Conservation (phyloP, 2,113 vertebrate species). For the Odocoileus hemionus region DNA sequence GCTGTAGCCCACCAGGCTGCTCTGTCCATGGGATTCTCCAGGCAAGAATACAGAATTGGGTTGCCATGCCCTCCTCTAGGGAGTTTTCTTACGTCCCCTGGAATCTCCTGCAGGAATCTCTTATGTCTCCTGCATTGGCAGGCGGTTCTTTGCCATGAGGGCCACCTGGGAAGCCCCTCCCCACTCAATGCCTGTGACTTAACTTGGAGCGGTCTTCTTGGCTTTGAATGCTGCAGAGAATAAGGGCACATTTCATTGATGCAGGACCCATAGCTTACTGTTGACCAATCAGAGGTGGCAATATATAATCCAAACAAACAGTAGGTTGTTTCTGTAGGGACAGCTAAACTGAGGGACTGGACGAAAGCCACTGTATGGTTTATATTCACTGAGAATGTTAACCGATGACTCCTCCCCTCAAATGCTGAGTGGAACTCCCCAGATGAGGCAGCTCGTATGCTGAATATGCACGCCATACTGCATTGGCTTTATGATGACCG, state of each 20-base stretch:
- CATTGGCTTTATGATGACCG: neutral
- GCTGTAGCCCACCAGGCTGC: neutral
- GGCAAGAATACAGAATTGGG: neutral
- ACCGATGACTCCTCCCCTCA: neutral
- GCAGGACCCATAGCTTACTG: neutral
- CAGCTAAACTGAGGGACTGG: neutral
- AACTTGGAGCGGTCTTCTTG: neutral
- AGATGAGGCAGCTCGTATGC: neutral
- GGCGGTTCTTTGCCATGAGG: neutral
- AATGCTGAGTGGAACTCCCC: neutral
- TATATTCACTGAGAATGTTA: neutral
- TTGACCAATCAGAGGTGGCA: neutral
- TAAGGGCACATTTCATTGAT: neutral
- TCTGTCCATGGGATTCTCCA: neutral
- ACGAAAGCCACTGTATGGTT: neutral
- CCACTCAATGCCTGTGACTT: rapidly evolving
- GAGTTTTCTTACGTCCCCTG: neutral
- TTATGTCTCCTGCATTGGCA: neutral
- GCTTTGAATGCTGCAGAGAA: neutral
- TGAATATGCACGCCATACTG: too few relatives aligned
- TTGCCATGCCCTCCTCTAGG: neutral
- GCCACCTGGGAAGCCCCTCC: neutral
- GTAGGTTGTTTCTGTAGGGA: neutral
- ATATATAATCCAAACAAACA: neutral
- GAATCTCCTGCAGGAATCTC: neutral